Conservation (phyloP, 1,140 invertebrate genomes). For the Brachystomella parvula region DNA sequence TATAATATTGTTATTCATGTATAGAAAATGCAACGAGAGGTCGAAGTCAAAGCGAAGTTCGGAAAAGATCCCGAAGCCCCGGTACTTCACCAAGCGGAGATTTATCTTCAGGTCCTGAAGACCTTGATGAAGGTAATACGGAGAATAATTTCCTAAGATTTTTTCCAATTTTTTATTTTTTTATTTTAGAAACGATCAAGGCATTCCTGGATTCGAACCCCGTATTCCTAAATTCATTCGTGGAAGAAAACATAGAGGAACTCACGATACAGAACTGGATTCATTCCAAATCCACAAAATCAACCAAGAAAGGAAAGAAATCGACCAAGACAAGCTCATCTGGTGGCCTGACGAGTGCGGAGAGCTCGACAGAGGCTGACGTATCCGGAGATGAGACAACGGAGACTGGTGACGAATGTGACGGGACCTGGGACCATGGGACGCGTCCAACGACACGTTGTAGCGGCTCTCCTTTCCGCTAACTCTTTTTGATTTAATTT, state of each 20-base stretch:
- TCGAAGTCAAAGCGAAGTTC: too few species aligned
- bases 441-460: background rate
- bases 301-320: background rate
- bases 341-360: background rate
- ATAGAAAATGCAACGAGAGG: too few species aligned
- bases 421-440: background rate
- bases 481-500: too few species aligned
- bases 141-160: background rate
- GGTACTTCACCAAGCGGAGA: too few species aligned
- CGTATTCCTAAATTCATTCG: background rate
- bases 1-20: too few species aligned
- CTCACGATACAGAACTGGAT: background rate
- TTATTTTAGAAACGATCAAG: background rate
- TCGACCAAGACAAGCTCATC: background rate
- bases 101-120: too few species aligned
- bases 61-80: too few species aligned
- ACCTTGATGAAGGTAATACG: background rate
- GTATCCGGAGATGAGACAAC: background rate
- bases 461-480: too few species aligned
- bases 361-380: background rate
- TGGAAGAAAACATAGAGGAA: background rate
- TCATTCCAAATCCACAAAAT: background rate
- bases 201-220: background rate
- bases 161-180: background rate
- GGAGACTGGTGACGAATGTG: background rate